Percentiles rank a stretch among this genome's conserved stretches.
phyloP scores from a whole-genome alignment of 2,888 invertebrate genomes.

The Chesias legatella region DNA sequence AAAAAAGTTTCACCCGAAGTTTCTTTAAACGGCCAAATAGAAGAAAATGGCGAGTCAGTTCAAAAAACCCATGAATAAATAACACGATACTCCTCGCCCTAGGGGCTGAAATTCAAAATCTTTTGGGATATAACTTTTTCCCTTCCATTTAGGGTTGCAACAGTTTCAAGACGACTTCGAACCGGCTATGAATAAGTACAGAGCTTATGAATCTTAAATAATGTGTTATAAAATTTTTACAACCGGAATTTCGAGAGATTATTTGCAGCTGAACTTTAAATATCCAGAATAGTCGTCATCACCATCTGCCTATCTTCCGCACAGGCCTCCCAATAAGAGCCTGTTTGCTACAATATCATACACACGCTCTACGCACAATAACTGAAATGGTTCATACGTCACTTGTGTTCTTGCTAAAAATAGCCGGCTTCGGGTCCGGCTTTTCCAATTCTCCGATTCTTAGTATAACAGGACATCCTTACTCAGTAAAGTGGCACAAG shows the following conservation, averaged over 20 bases:
- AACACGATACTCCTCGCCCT: conserved; percentile 57
- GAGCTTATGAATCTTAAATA: too few species aligned
- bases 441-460: background rate
- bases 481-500: conserved; percentile 49
- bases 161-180: background rate
- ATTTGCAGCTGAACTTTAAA: too few species aligned
- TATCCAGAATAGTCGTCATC: too few species aligned
- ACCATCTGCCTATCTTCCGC: too few species aligned
- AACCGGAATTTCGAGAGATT: too few species aligned
- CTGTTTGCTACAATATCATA: too few species aligned
- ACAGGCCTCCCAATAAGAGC: too few species aligned
- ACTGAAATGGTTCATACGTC: too few species aligned
- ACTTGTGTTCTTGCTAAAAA: too few species aligned
- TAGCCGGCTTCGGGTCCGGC: background rate
- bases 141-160: conserved; percentile 29
- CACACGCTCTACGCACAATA: too few species aligned
- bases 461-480: conserved; percentile 11
- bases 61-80: conserved; percentile 71
- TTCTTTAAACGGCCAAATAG: conserved; percentile 39
- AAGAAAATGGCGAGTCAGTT: conserved; percentile 41
- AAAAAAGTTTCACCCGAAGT: conserved; percentile 27
- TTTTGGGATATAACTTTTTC: conserved; percentile 70
- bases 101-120: conserved; percentile 64
- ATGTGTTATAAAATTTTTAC: too few species aligned
- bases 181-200: too few species aligned